Conservation (phyloP, 2,113 vertebrate genomes). For the Gadus macrocephalus region DNA sequence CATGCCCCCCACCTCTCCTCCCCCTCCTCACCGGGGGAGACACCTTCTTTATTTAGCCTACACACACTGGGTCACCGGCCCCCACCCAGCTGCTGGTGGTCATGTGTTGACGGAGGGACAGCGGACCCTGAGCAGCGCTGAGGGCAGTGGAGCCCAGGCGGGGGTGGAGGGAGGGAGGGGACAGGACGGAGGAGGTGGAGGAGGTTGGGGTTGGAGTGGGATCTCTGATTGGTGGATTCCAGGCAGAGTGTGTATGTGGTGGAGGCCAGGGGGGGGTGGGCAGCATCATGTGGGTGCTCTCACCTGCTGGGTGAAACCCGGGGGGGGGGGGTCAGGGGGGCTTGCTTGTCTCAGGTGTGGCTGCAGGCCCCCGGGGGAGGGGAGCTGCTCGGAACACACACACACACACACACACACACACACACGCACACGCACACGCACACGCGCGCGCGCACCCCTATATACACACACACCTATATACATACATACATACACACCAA, state of each 20-base stretch:
- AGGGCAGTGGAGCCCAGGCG: too few relatives aligned
- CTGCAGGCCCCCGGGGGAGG: slow-evolving; percentile 15
- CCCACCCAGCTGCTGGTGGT: slow-evolving; percentile 43
- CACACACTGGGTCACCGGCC: slow-evolving; percentile 34
- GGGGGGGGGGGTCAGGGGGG: not conserved
- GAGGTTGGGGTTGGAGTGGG: too few relatives aligned
- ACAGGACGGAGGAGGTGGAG: too few relatives aligned
- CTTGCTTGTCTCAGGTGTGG: slow-evolving; percentile 27
- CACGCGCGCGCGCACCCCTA: slow-evolving; percentile 12
- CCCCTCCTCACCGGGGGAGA: slow-evolving; percentile 32
- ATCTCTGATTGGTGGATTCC: too few relatives aligned
- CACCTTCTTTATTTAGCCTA: slow-evolving; percentile 33
- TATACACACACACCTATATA: slow-evolving; percentile 9
- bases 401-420: slow-evolving; percentile 6
- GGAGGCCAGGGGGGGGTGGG: too few relatives aligned
- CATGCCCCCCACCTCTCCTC: too few relatives aligned
- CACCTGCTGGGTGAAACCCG: slow-evolving; percentile 4
- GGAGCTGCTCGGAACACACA: too few relatives aligned
- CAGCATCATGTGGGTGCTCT: too few relatives aligned
- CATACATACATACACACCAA: slow-evolving; percentile 22
- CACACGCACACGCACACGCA: slow-evolving; percentile 19
- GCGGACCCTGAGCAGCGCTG: too few relatives aligned
- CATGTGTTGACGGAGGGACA: not conserved
- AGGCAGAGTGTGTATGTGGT: too few relatives aligned
- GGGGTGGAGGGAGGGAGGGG: too few relatives aligned